These are phyloP conservation scores for Serilophus lunatus DNA, from an alignment of 2,113 vertebrate genomes.

Conservation along the genomic window DNA sequence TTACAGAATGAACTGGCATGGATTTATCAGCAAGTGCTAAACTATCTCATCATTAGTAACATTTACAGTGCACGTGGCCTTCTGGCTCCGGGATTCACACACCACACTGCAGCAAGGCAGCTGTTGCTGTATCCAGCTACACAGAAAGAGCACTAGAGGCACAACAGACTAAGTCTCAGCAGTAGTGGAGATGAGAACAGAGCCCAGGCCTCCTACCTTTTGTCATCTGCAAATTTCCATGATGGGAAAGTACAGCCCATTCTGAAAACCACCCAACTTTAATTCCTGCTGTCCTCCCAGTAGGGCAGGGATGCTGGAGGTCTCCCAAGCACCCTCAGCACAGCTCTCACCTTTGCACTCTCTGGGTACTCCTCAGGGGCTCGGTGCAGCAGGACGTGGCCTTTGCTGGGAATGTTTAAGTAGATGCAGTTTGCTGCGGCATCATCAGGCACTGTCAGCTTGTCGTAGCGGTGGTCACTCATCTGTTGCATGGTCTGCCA, in stretches of 20 bases:
- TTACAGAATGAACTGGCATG: neutral
- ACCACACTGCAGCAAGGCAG: neutral
- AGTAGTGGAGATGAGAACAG: neutral
- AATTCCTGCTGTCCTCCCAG: neutral
- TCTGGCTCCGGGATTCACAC: neutral
- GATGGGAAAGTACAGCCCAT: neutral
- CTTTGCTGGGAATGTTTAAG: slow-evolving; percentile 88
- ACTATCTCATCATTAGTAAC: rapidly evolving
- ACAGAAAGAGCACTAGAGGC: neutral
- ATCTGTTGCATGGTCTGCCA: slow-evolving; percentile 94
- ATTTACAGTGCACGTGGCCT: rapidly evolving
- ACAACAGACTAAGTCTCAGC: neutral
- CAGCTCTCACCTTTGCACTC: slow-evolving; percentile 82
- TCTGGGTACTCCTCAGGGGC: slow-evolving; percentile 88
- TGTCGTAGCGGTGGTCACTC: slow-evolving; percentile 96
- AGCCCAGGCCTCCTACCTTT: neutral
- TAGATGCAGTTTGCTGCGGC: slow-evolving; percentile 92
- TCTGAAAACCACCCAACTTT: neutral
- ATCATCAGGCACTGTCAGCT: slow-evolving; percentile 92
- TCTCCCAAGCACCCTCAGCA: rapidly evolving
- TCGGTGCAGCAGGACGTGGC: slow-evolving; percentile 88
- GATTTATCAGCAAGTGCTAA: neutral
- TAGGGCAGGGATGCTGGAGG: neutral
- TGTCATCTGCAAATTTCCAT: neutral
- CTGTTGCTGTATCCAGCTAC: neutral